A percentile compares a stretch with the other conserved stretches of the same genome.
phyloP scores from a whole-genome alignment of 2,113 vertebrate genomes.

The Podocnemis expansa region DNA sequence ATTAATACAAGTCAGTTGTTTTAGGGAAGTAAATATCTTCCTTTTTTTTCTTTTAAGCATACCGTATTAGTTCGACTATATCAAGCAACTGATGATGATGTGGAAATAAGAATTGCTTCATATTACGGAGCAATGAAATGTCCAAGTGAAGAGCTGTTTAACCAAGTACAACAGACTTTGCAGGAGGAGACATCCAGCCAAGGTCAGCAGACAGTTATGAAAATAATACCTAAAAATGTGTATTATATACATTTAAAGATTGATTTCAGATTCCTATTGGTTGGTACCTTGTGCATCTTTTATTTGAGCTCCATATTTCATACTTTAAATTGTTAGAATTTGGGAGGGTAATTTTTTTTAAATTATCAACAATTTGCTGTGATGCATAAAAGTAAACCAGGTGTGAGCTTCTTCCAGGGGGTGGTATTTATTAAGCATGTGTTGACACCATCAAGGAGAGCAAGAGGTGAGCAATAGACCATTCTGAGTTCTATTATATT shows the following conservation, averaged over 20 bases:
- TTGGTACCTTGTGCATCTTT: not conserved
- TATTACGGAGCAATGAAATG: conserved; percentile 88
- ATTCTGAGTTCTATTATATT: not conserved
- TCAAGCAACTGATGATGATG: conserved; percentile 77
- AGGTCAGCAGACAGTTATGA: conserved; percentile 72
- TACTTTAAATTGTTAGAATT: not conserved
- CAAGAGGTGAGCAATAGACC: not conserved
- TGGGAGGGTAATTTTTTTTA: not conserved
- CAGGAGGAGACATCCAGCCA: conserved; percentile 85
- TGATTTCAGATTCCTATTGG: not conserved
- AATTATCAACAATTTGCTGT: not conserved
- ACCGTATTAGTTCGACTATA: conserved; percentile 81
- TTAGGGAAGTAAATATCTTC: not conserved
- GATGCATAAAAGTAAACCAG: not conserved
- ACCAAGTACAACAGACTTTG: conserved; percentile 79
- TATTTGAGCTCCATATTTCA: not conserved
- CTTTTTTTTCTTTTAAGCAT: conserved; percentile 71
- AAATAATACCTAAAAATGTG: not conserved
- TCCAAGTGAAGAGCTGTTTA: conserved; percentile 78
- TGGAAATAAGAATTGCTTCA: conserved; percentile 86
- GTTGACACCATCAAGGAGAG: not conserved
- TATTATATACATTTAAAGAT: not conserved
- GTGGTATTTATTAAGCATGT: not conserved
- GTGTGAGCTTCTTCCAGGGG: not conserved
- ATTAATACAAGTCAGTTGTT: not conserved